Evolutionary conservation across 2,888 invertebrate genomes (phyloP), one percentile per base, ranked within the genome.

Genomic region (Cyrtodaria siliqua): DNA sequence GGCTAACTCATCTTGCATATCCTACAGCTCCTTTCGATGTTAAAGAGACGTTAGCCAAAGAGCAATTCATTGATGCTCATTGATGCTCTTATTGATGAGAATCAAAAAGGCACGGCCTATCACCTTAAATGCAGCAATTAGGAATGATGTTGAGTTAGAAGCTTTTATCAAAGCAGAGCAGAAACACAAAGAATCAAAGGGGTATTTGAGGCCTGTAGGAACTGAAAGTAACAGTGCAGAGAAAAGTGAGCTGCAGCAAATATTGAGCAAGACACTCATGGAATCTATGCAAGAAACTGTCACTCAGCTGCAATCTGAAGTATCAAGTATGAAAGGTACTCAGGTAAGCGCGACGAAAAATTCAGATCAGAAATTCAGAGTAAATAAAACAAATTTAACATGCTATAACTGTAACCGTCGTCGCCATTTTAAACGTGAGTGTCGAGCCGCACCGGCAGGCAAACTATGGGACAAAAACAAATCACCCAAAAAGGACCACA

Each of bases 41-140:
- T 3, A 23, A 20, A 23, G 53, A 52, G 24, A 52, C 53, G 16
- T 27, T 52, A 16, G 53, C 53, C 14, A 52, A 52, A 20, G 53
- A 52, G 20, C 53, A 52, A 23, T 52, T 52, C 16, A 52, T 52
- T 26, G 53, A 52, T 52, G 53, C 53, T 4, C 20, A 12, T 3
- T 9, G 8, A 3, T 4, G 16, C 20, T 52, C 53, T 9, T 44
- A 16, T 9, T n/a, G 44, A 9, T 44, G 44, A 44, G 24, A 16
- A 52, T 52, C 12, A 23, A 52, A 20, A 9, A 52, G 24, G 16
- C 53, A 6, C 14, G 53, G 16, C 53, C 53, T 23, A 4, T 26
- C 20, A 4, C 8, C 20, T 23, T 52, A 6, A 52, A 52, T 16
- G 53, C 4, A 3, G 53, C 53, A 9, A 20, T 52, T 9, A 3